phyloP scores from a whole-genome alignment of 2,797 vertebrate genomes.

The Phyllotis vaccarum region DNA sequence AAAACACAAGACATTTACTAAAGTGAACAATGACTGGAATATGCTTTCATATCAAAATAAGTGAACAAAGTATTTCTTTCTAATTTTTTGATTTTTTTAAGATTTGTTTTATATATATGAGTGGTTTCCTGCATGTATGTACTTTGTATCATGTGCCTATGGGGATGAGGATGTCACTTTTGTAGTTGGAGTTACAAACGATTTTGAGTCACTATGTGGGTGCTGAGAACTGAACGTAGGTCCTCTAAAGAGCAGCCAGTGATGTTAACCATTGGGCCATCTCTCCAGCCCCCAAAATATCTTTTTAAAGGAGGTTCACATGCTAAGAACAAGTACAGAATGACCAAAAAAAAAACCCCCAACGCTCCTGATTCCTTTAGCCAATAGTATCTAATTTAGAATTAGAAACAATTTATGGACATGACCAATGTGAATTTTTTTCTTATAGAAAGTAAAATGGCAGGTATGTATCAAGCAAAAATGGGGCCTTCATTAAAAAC shows the following conservation, averaged over 20 bases:
- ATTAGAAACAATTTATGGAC: slow-evolving; percentile 45
- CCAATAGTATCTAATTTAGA: slow-evolving; percentile 13
- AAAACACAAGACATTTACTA: background rate
- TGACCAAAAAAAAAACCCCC: background rate
- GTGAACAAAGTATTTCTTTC: slow-evolving; percentile 13
- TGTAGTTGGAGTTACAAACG: background rate
- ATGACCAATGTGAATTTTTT: slow-evolving; percentile 11
- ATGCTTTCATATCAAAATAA: slow-evolving; percentile 53
- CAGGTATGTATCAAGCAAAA: slow-evolving; percentile 49
- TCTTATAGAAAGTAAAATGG: slow-evolving; percentile 55
- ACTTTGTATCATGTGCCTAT: background rate
- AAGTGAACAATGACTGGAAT: slow-evolving; percentile 18
- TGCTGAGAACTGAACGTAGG: background rate
- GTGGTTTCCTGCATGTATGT: background rate
- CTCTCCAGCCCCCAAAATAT: background rate
- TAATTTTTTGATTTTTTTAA: background rate
- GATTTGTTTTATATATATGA: background rate
- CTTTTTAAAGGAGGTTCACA: slow-evolving; percentile 37
- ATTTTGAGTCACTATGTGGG: background rate
- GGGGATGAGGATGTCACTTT: background rate
- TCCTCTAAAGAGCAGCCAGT: background rate
- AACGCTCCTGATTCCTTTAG: slow-evolving; percentile 10
- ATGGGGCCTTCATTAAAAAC: slow-evolving; percentile 29
- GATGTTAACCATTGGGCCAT: too few relatives aligned
- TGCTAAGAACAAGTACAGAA: slow-evolving; percentile 42